Evolutionary conservation across 2,113 vertebrate genomes (phyloP).

Genomic region (Sapajus apella): DNA sequence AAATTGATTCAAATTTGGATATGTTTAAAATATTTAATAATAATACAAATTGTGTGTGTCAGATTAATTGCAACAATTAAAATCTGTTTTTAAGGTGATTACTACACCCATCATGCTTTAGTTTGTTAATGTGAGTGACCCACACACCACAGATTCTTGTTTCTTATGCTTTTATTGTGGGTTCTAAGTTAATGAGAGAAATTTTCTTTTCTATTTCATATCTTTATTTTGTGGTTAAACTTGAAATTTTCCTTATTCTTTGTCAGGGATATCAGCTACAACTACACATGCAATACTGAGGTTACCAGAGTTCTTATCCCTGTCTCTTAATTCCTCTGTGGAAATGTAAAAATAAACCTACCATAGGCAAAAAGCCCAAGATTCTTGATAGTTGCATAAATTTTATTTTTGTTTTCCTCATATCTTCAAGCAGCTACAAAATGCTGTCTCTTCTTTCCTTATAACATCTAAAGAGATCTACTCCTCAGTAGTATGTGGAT

Average conservation of each 20-base stretch:
- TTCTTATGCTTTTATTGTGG: neutral
- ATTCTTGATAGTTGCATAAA: neutral
- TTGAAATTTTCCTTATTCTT: neutral
- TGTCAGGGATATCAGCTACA: neutral
- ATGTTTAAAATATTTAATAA: constrained; percentile 9
- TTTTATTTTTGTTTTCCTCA: neutral
- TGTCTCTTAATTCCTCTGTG: neutral
- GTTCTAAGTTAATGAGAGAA: neutral
- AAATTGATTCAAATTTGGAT: neutral
- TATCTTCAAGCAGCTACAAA: constrained; percentile 15
- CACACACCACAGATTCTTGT: neutral
- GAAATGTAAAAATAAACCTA: neutral
- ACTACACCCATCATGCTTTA: neutral
- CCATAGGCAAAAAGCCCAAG: neutral
- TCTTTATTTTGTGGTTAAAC: neutral
- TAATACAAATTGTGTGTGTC: neutral
- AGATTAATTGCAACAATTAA: neutral
- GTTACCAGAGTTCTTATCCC: neutral
- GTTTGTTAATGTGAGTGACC: neutral
- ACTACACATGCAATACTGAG: neutral
- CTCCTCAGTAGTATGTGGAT: neutral
- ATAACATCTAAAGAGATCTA: neutral
- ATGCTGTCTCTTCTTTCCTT: neutral
- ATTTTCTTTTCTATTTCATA: neutral
- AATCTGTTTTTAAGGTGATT: neutral